Evolutionary conservation across 2,888 invertebrate species (phyloP), one percentile per base, ranked within the genome.

Genomic region (Papilio gigon): DNA sequence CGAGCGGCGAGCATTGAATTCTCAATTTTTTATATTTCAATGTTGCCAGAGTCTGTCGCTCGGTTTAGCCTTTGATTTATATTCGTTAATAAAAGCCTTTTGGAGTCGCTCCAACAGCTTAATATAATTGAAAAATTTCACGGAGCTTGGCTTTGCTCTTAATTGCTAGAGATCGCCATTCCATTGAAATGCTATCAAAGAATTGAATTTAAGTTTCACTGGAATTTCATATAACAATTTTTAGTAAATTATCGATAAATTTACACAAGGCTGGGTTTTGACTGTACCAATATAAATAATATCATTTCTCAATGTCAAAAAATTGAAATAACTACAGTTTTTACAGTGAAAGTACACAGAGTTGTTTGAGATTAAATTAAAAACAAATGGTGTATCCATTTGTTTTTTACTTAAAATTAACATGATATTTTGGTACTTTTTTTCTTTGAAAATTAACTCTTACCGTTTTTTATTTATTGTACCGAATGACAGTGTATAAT

Each of bases 1-100:
- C 11, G 53, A 27, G 71, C 72, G 2, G 12, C 11, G 53, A 27
- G 6, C 30, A 56, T 70, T 44, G 71, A 71, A 25, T 73, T 70
- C 68, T 67, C 65, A 25, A 44, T 47, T 63, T 56, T 47, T 63
- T 22, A 53, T 27, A 53, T 64, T 64, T 27, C 40, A 64, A 40
- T 64, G 37, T 56, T 56, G 37, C 64, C 37, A 40, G 53, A n/a
- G 14, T 20, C 37, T 2, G 25, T 20, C 37, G 59, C 14, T 27
- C 53, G 37, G 17, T 53, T 35, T 65, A 58, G 58, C 27, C 11
- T 65, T 58, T 44, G 58, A 65, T 65, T 58, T 65, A 58, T 44
- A 58, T 58, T 20, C 58, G 14, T 42, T 65, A 65, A 65, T 65
- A 65, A 65, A 65, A 58, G 65, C 58, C 53, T 64, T 64, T 64